phyloP scores from a whole-genome alignment of 2,797 vertebrate genomes.

The Dicrostonyx torquatus region DNA sequence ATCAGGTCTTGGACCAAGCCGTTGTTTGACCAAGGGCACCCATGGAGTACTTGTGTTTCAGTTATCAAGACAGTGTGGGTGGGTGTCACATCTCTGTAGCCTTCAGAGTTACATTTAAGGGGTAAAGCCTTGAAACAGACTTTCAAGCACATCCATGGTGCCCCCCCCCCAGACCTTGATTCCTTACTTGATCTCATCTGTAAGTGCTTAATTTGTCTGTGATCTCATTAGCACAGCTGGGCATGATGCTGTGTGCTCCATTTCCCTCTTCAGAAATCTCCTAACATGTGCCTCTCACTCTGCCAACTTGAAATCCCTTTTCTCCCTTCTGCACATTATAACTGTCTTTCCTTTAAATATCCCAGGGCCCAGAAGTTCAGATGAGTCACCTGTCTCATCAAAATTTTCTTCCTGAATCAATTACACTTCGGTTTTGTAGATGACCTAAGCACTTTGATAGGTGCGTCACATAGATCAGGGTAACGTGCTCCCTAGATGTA shows the following conservation, averaged over 20 bases:
- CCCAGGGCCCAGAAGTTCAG: background rate
- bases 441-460: background rate
- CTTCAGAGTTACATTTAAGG: background rate
- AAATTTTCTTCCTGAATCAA: background rate
- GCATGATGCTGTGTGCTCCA: fast-evolving
- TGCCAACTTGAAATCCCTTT: background rate
- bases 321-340: background rate
- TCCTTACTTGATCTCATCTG: fast-evolving
- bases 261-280: background rate
- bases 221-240: background rate
- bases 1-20: no score
- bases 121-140: background rate
- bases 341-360: background rate
- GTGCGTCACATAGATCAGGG: background rate
- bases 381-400: background rate
- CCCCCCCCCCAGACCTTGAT: background rate
- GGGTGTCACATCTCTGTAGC: fast-evolving
- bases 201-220: fast-evolving
- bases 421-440: background rate
- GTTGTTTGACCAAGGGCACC: fast-evolving
- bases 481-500: background rate
- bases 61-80: no score
- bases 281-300: background rate
- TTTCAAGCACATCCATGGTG: fast-evolving
- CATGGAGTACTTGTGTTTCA: no score